Evolutionary conservation across 2,888 invertebrate genomes (phyloP).

Genomic region (Idaea straminata): DNA sequence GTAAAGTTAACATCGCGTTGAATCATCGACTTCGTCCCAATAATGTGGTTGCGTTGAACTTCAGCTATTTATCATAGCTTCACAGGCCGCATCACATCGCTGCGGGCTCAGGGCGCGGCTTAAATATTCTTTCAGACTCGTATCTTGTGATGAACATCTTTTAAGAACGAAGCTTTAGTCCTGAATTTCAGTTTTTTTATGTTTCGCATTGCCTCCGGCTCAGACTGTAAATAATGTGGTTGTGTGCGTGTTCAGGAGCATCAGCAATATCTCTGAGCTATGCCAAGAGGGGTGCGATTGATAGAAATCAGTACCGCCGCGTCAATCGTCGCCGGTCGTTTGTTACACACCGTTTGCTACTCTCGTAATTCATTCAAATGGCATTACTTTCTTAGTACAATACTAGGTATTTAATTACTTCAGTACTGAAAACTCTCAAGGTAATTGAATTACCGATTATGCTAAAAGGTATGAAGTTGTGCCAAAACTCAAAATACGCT

Average conservation of each 20-base stretch:
- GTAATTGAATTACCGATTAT: background rate
- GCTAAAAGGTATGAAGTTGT: background rate
- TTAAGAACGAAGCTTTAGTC: background rate
- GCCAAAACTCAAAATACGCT: slow-evolving; percentile 1
- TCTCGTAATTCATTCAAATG: background rate
- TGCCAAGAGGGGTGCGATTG: background rate
- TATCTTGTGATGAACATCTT: background rate
- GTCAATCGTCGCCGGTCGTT: background rate
- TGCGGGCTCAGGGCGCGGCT: background rate
- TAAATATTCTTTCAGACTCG: background rate
- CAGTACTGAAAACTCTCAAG: background rate
- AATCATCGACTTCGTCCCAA: background rate
- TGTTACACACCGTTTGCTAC: background rate
- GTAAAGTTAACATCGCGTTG: background rate
- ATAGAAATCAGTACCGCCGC: too few species aligned
- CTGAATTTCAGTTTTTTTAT: background rate
- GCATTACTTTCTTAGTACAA: background rate
- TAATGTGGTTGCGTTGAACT: background rate
- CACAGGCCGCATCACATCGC: background rate
- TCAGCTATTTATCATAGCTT: background rate
- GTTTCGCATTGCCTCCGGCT: slow-evolving; percentile 1
- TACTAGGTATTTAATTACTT: background rate
- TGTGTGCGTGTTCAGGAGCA: background rate
- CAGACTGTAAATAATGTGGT: background rate
- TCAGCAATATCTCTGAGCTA: background rate